Percentiles rank a stretch among this genome's conserved stretches.
Conservation (phyloP, 2,113 vertebrate genomes). For the Daboia siamensis region DNA sequence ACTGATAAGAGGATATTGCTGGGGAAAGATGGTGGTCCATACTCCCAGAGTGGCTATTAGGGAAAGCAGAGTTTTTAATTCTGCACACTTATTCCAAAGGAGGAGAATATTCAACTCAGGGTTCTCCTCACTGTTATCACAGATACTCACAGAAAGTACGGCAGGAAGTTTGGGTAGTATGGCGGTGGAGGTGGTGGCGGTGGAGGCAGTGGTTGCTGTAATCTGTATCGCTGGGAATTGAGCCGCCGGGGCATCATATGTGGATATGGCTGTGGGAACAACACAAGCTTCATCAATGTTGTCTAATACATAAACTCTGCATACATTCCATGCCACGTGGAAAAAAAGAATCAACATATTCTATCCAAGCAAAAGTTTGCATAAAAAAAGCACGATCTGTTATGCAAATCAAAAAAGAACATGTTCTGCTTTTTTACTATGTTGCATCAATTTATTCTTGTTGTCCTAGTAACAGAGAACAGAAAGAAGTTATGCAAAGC, state of each 20-base stretch:
- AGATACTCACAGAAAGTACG: constrained; percentile 93
- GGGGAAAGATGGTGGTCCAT: background rate
- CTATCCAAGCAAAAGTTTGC: background rate
- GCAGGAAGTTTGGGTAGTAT: constrained; percentile 95
- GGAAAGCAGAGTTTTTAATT: background rate
- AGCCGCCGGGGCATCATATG: constrained; percentile 93
- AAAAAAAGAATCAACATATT: background rate
- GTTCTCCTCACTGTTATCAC: fast-evolving
- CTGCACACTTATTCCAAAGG: fast-evolving
- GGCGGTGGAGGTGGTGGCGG: constrained; percentile 80
- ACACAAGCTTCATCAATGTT: fast-evolving
- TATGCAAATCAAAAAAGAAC: background rate
- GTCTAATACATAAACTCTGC: background rate
- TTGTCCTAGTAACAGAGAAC: background rate
- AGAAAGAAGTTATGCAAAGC: background rate
- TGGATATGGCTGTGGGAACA: constrained; percentile 82
- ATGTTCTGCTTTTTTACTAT: background rate
- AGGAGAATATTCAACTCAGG: background rate
- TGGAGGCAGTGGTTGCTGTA: constrained; percentile 90
- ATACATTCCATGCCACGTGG: too few species aligned
- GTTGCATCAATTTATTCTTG: background rate
- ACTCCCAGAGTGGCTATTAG: fast-evolving
- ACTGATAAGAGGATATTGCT: background rate
- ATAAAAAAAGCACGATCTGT: background rate
- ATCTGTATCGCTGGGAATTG: constrained; percentile 89